A percentile compares a stretch with the other conserved stretches of the same genome.
phyloP scores from a whole-genome alignment of 1,140 invertebrate genomes.

The Anastrepha ludens region DNA sequence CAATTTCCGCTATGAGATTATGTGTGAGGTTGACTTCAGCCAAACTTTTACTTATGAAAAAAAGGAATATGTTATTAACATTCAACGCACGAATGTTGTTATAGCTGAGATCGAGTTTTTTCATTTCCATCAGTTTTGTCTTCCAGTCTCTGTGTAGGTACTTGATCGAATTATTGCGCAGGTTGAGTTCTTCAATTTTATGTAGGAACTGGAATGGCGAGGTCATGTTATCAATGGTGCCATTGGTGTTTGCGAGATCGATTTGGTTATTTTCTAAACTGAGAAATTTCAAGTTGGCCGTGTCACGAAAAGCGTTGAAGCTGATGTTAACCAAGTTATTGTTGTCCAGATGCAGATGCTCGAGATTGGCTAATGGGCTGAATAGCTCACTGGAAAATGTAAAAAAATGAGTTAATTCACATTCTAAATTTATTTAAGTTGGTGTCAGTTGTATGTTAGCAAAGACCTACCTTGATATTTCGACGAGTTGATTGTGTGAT shows the following conservation, averaged over 20 bases:
- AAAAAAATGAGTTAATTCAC: neutral
- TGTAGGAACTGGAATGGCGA: constrained; percentile 77
- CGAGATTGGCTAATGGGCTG: constrained; percentile 60
- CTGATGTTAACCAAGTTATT: constrained; percentile 63
- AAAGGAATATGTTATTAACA: constrained; percentile 69
- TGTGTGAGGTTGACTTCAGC: constrained; percentile 75
- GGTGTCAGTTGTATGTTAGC: neutral
- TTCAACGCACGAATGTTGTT: constrained; percentile 74
- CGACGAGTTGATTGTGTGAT: constrained; percentile 76
- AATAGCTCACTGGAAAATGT: constrained; percentile 56
- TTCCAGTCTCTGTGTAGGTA: constrained; percentile 79
- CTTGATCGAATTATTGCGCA: constrained; percentile 79
- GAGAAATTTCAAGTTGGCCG: constrained; percentile 57
- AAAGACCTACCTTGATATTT: constrained; percentile 75
- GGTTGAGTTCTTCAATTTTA: constrained; percentile 77
- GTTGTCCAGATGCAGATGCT: constrained; percentile 61
- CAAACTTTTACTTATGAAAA: constrained; percentile 60
- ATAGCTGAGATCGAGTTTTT: constrained; percentile 78
- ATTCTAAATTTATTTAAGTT: too few species aligned
- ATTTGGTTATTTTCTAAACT: constrained; percentile 65
- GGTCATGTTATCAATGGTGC: neutral
- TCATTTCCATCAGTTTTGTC: constrained; percentile 72
- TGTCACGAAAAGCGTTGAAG: constrained; percentile 55
- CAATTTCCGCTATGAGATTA: constrained; percentile 76
- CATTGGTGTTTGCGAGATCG: constrained; percentile 56